phyloP scores from a whole-genome alignment of 2,888 invertebrate genomes.

The Mycogona germanica region DNA sequence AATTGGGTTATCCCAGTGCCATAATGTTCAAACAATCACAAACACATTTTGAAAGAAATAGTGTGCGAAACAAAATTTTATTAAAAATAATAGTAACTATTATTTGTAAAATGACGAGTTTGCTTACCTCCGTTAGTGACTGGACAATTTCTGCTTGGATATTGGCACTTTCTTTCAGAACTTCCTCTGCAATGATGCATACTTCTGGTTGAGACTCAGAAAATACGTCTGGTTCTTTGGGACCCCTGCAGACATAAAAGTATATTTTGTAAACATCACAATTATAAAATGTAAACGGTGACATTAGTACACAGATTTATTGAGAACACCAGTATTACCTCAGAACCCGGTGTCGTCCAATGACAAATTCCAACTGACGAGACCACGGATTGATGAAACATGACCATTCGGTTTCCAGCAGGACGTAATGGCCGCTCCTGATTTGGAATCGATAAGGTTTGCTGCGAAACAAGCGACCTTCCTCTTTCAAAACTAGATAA shows the following conservation, averaged over 20 bases:
- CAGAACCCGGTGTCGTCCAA: slow-evolving; percentile 66
- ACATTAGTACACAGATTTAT: neutral
- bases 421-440: slow-evolving; percentile 71
- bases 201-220: slow-evolving; percentile 36
- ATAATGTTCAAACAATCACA: too few relatives aligned
- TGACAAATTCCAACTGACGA: slow-evolving; percentile 73
- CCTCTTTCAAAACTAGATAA: slow-evolving; percentile 52
- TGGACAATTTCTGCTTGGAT: slow-evolving; percentile 53
- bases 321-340: slow-evolving; percentile 35
- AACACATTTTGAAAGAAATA: neutral
- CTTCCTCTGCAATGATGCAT: slow-evolving; percentile 45
- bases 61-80: neutral
- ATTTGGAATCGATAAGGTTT: slow-evolving; percentile 65
- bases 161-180: slow-evolving; percentile 44
- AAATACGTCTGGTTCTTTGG: slow-evolving; percentile 61
- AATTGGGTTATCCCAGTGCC: too few relatives aligned
- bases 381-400: slow-evolving; percentile 92
- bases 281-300: neutral
- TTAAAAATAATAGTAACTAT: neutral
- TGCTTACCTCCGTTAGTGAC: slow-evolving; percentile 56
- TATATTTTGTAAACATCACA: neutral
- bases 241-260: slow-evolving; percentile 45
- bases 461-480: slow-evolving; percentile 55
- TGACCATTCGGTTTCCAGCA: slow-evolving; percentile 83
- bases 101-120: too few relatives aligned